Percentiles rank a stretch among this genome's conserved stretches.
phyloP scores from a whole-genome alignment of 2,797 vertebrate species.

The Rhadinocentrus ornatus region DNA sequence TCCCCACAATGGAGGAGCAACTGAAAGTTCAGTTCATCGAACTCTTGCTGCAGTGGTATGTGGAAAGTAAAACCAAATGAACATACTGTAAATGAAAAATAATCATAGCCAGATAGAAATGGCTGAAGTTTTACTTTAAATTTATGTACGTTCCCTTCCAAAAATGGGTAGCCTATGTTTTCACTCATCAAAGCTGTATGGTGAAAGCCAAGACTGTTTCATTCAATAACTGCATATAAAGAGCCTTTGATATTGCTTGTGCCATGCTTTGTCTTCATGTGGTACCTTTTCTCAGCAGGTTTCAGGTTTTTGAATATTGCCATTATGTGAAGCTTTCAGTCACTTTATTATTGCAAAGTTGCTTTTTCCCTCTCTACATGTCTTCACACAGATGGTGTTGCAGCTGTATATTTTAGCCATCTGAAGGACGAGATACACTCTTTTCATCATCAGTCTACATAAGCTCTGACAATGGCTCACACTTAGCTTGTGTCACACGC shows the following conservation, averaged over 20 bases:
- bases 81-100: not conserved
- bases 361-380: not conserved
- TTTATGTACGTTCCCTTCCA: not conserved
- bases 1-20: conserved; percentile 30
- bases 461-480: too few relatives aligned
- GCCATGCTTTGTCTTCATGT: too few relatives aligned
- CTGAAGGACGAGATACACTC: too few relatives aligned
- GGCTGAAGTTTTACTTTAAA: not conserved
- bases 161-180: not conserved
- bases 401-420: too few relatives aligned
- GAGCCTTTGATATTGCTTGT: not conserved
- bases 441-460: too few relatives aligned
- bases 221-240: not conserved
- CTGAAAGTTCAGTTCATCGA: conserved; percentile 48
- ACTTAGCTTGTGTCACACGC: too few relatives aligned
- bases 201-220: not conserved
- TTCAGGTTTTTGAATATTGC: too few relatives aligned
- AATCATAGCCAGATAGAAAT: not conserved
- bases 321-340: not conserved
- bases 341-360: not conserved
- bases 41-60: conserved; percentile 50
- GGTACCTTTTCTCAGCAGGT: too few relatives aligned
- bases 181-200: not conserved
- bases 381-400: too few relatives aligned
- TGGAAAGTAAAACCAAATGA: conserved; percentile 51